Evolutionary conservation across 2,797 vertebrate genomes (phyloP), one percentile per base, ranked within the genome.

Genomic region (Amblyraja radiata): DNA sequence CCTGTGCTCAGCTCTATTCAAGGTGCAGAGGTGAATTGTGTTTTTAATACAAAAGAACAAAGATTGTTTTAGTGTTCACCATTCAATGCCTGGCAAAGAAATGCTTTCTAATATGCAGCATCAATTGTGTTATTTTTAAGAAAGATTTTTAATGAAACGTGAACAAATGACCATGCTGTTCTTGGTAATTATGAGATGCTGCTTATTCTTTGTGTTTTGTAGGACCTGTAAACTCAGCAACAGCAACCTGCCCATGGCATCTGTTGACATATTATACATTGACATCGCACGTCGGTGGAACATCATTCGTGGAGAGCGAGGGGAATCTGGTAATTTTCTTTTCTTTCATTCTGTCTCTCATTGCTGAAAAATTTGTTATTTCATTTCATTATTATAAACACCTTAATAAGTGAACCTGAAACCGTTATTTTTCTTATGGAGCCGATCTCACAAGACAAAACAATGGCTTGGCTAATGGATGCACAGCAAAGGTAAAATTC

Each of bases 261-360:
- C 98, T 0, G 98, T 97, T 71, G 99, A 99, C 95, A 99, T 99
- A 94, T 97, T 99, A 0, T 99, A 99, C 95, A 99, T 99, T 1
- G 98, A 99, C 95, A 98, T 99, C 95, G 98, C 98, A 0, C 97
- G 98, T 13, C 97, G 98, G 3, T 98, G 98, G 97, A 96, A 97
- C n/a, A 96, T 96, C 93, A 78, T 96, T 94, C 93, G 94, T 28
- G 83, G 97, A 0, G 98, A 99, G 93, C 98, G 98, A 79, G 97
- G 96, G 94, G 98, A 99, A 94, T 96, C 98, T 96, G 98, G 99
- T 98, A 96, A 95, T 68, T 71, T 61, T n/a, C 23, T 61, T 1
- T 61, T 39, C 77, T 25, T 18, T 25, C 25, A 11, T 63, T 92
- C 80, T 71, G 65, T 14, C 76, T 93, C 90, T 32, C 23, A 10